Conservation (phyloP, 35 echinoderm and acorn worm species). For the Hemicentrotus pulcherrimus region DNA sequence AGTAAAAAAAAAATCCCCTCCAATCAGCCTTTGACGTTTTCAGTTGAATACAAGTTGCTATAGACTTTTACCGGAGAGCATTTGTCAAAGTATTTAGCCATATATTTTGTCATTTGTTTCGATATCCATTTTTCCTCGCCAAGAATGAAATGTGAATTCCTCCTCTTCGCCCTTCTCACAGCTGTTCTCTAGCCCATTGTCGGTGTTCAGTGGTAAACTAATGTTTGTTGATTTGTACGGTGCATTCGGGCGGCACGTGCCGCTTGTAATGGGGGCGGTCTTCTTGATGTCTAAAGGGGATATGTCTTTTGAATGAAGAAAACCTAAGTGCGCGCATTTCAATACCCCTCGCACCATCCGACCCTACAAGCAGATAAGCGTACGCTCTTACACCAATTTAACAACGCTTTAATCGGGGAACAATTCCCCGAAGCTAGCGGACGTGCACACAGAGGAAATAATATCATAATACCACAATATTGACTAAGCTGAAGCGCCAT, state of each 20-base stretch:
- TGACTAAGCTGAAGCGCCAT: neutral
- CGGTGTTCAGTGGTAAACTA: neutral
- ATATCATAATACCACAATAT: constrained; percentile 1
- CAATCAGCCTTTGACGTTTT: too few species aligned
- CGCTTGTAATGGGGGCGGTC: neutral
- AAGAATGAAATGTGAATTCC: neutral
- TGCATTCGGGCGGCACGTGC: neutral
- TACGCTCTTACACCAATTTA: neutral
- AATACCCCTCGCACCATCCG: neutral
- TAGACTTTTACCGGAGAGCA: too few species aligned
- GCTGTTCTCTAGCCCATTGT: neutral
- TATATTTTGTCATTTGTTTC: too few species aligned
- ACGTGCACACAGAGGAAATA: neutral
- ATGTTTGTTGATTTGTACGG: neutral
- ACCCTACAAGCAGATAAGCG: neutral
- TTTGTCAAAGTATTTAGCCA: too few species aligned
- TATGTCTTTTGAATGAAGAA: neutral
- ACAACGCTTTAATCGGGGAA: neutral
- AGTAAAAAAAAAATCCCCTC: too few species aligned
- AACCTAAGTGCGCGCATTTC: neutral
- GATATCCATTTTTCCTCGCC: too few species aligned
- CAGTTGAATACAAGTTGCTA: too few species aligned
- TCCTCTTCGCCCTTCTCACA: neutral
- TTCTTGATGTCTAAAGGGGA: neutral
- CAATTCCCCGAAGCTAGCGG: neutral